phyloP scores from a whole-genome alignment of 1,140 invertebrate species.

The Bombus cullumanus region DNA sequence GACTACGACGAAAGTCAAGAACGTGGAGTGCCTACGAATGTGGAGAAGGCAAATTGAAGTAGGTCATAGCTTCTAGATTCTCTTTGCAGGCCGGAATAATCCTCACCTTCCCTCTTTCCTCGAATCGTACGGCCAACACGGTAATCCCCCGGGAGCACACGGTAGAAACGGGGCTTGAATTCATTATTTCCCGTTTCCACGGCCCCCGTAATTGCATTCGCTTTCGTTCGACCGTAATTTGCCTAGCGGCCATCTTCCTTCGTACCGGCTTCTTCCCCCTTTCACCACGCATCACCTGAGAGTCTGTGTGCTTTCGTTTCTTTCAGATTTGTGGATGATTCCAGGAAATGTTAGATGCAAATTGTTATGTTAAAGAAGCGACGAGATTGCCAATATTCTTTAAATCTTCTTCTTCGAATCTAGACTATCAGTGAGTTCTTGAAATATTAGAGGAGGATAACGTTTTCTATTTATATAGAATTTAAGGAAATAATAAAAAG shows the following conservation, averaged over 20 bases:
- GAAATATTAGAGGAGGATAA: no score
- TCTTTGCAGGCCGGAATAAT: slow-evolving; percentile 59
- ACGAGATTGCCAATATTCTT: no score
- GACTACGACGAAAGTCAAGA: slow-evolving; percentile 13
- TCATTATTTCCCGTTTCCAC: slow-evolving; percentile 73
- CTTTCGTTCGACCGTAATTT: slow-evolving; percentile 59
- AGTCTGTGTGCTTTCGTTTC: no score
- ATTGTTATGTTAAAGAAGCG: neutral
- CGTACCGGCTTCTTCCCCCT: neutral
- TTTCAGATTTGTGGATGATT: neutral
- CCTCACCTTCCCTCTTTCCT: slow-evolving; percentile 5
- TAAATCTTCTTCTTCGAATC: no score
- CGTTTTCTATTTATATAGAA: no score
- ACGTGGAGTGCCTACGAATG: slow-evolving; percentile 35
- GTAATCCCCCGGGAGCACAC: slow-evolving; percentile 27
- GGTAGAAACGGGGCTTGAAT: slow-evolving; percentile 69
- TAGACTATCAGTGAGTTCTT: no score
- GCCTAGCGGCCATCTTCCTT: slow-evolving; percentile 46
- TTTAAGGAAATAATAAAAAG: no score
- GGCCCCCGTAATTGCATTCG: slow-evolving; percentile 65
- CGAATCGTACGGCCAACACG: slow-evolving; percentile 18
- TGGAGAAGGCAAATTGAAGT: slow-evolving; percentile 61
- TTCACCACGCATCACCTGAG: neutral
- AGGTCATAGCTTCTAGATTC: slow-evolving; percentile 69
- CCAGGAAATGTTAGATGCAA: neutral